Base-by-base conservation (phyloP, 92 coral and sea anemone genomes). In the Porites cylindrica region DNA sequence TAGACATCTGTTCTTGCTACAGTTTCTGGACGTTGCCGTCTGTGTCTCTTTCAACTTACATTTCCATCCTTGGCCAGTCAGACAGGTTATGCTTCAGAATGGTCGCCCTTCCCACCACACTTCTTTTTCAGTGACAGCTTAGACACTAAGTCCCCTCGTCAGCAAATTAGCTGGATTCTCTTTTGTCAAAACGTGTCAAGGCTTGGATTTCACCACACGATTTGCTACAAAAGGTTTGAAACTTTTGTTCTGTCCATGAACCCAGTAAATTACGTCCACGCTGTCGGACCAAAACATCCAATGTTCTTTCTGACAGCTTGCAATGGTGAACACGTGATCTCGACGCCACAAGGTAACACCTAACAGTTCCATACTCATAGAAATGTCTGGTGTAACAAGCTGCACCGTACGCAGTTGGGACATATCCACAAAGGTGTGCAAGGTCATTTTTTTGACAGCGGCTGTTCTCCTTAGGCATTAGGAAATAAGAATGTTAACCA, bases 341-440 rank as follows among this genome's bases (percentile, higher is more conserved):
- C 10, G 78, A 38, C 11, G 24, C 78, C 60, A 38, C 60, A 18
- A 7, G 66, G 21, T 65, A 16, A 21, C 66, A 75, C n/a, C 29
- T 51, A 50, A 51, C 66, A 75, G 64, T 14, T 7, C 65, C 79
- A n/a, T 75, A 14, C 7, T 75, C 79, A 52, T 75, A 75, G 6
- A 51, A 50, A 18, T 75, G 79, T 75, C 79, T 75, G 32, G 79
- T 52, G 38, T 75, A 75, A 9, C 38, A 0, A 23, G 16, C 79
- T 53, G 91, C 91, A 16, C 91, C 91, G 77, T 91, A 88, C 14
- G 89, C 94, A 75, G 65, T 21, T 62, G 8, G 6, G 90, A 89
- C 11, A 89, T 7, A 75, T 84, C 90, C 24, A 38, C 72, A 38
- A 91, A 91, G 8, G 79, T 78, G 72, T 78, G 83, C 53, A 78